Evolutionary conservation across 2,113 vertebrate genomes (phyloP).

Genomic region (Pseudolaguvia tuberculata): DNA sequence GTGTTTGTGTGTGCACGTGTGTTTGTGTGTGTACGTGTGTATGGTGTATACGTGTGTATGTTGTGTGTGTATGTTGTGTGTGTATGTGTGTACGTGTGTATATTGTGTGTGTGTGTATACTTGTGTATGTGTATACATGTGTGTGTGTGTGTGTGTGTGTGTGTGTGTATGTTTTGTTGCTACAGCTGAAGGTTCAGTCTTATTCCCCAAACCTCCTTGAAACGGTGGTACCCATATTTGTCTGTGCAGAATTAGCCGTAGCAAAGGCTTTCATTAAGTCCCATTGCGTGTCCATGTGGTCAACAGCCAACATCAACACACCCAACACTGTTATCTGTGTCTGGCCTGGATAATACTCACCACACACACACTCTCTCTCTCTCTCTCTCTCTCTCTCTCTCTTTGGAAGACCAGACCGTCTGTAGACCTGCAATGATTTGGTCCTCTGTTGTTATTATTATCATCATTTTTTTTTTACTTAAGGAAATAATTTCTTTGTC

Average conservation of each 20-base stretch:
- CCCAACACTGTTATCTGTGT: slow-evolving; percentile 39
- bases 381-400: neutral
- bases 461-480: neutral
- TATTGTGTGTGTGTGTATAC: neutral
- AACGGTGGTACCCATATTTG: slow-evolving; percentile 61
- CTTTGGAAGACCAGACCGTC: slow-evolving; percentile 17
- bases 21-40: neutral
- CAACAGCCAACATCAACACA: slow-evolving; percentile 40
- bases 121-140: slow-evolving; percentile 2
- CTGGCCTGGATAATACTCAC: slow-evolving; percentile 27
- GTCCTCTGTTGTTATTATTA: neutral
- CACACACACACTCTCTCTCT: no score
- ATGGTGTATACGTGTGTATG: no score
- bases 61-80: slow-evolving; percentile 1
- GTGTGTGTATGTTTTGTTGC: slow-evolving; percentile 23
- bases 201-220: slow-evolving; percentile 58
- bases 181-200: slow-evolving; percentile 43
- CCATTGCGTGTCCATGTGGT: slow-evolving; percentile 34
- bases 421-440: slow-evolving; percentile 5
- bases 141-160: slow-evolving; percentile 7
- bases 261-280: slow-evolving; percentile 65
- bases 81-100: slow-evolving; percentile 6
- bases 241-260: slow-evolving; percentile 60
- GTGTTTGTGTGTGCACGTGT: slow-evolving; percentile 8
- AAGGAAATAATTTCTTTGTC: slow-evolving; percentile 6